Evolutionary conservation across 2,797 vertebrate genomes (phyloP), one percentile per base, ranked within the genome.

Genomic region (Clangula hyemalis): DNA sequence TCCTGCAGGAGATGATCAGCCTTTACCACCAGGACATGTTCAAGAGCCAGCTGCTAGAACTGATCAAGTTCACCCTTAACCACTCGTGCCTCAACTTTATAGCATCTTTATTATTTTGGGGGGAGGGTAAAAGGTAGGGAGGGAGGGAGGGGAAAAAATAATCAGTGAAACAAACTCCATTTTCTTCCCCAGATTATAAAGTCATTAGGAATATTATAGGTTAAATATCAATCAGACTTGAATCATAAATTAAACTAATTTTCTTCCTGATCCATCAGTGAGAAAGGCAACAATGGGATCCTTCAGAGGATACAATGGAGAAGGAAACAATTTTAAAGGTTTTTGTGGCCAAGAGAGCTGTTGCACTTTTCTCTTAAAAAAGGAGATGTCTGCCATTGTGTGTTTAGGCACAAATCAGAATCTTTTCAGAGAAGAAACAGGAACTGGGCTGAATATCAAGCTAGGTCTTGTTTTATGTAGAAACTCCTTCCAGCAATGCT

Each of bases 11-110:
- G 94, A 69, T 47, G 92, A 93, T 90, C 95, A 95, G 89, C 93
- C 65, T 93, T 92, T 97, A 78, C 97, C 96, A 78, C 94, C 97
- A 83, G 93, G 94, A 93, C 96, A 96, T 3, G 61, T 73, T 39
- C 96, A 90, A 62, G 97, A 97, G 89, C 41, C 95, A 91, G 78
- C 93, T 94, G 87, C 92, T 62, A 84, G 94, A 95, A 95, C 87
- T 68, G 91, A 97, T 86, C 68, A 81, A 85, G 85, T 95, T 95
- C 95, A 96, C 21, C 68, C 93, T 95, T 96, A 95, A 95, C 93
- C 97, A 94, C 80, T 88, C 38, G 97, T 97, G 96, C 93, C 96
- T 98, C 96, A 89, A 85, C 41, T 91, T 96, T 91, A 94, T 95
- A 96, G 74, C 83, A 94, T 92, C 94, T 70, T 95, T 96, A 76